phyloP scores from a whole-genome alignment of 2,113 vertebrate species.

The Charina bottae region DNA sequence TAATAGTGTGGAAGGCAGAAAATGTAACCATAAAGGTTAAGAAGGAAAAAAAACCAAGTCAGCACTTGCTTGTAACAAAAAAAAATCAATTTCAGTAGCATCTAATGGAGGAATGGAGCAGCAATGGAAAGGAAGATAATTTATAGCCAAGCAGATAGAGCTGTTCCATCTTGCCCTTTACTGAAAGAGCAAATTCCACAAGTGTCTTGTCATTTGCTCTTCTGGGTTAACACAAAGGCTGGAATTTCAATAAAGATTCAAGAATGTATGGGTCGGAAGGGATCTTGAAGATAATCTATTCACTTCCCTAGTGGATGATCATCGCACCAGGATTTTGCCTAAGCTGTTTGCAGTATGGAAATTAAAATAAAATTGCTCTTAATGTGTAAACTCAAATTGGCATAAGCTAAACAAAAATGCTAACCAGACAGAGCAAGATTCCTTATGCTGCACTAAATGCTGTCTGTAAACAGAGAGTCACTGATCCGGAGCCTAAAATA shows the following conservation, averaged over 20 bases:
- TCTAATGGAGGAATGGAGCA: background rate
- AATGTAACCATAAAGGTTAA: background rate
- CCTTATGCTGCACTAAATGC: background rate
- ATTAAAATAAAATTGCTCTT: background rate
- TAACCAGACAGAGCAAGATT: background rate
- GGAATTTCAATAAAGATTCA: background rate
- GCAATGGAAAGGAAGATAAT: too few relatives aligned
- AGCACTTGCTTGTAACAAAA: background rate
- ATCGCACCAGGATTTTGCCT: background rate
- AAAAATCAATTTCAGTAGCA: background rate
- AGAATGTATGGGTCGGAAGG: background rate
- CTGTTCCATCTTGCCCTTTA: background rate
- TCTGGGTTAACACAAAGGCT: background rate
- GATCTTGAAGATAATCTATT: background rate
- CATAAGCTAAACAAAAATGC: background rate
- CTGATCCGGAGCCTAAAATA: background rate
- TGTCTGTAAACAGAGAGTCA: background rate
- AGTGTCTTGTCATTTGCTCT: background rate
- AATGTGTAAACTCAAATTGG: background rate
- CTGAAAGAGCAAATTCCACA: background rate
- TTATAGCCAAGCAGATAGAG: background rate
- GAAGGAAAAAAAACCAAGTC: background rate
- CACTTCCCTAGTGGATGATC: background rate
- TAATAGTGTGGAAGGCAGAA: background rate
- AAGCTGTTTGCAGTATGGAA: background rate